These are phyloP conservation scores for Serripes groenlandicus DNA, from an alignment of 2,888 invertebrate genomes.

Conservation along the genomic window DNA sequence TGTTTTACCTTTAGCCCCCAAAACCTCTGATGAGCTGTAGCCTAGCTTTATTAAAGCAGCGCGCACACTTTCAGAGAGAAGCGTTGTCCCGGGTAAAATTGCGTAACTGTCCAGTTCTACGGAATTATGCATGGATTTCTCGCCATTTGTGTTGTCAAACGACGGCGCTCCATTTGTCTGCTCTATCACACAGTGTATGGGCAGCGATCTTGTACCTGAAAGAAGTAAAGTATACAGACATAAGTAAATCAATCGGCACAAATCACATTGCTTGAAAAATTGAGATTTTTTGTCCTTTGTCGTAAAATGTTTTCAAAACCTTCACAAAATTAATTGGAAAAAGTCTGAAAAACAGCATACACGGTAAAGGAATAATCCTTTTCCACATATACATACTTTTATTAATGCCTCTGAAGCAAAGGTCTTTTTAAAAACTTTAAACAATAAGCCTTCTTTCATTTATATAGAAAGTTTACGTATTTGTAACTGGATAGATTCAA, in stretches of 20 bases:
- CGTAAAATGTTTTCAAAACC: not conserved
- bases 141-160: conserved; percentile 68
- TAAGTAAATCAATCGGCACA: not conserved
- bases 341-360: not conserved
- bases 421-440: no score
- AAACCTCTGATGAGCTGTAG: conserved; percentile 89
- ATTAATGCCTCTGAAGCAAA: not conserved
- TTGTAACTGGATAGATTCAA: no score
- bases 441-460: no score
- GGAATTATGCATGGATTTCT: conserved; percentile 87
- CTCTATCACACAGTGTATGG: conserved; percentile 98
- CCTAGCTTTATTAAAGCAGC: conserved; percentile 96
- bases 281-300: no score
- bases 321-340: not conserved
- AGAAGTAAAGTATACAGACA: conserved; percentile 37
- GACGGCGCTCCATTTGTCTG: conserved; percentile 86
- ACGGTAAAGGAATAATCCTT: not conserved
- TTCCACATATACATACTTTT: not conserved
- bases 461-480: no score
- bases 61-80: conserved; percentile 95
- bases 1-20: conserved; percentile 87
- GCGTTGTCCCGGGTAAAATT: conserved; percentile 96
- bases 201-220: conserved; percentile 92
- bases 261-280: no score
- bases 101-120: conserved; percentile 98